phyloP scores from a whole-genome alignment of 2,888 invertebrate species.

The Ennomos fuscantarius region DNA sequence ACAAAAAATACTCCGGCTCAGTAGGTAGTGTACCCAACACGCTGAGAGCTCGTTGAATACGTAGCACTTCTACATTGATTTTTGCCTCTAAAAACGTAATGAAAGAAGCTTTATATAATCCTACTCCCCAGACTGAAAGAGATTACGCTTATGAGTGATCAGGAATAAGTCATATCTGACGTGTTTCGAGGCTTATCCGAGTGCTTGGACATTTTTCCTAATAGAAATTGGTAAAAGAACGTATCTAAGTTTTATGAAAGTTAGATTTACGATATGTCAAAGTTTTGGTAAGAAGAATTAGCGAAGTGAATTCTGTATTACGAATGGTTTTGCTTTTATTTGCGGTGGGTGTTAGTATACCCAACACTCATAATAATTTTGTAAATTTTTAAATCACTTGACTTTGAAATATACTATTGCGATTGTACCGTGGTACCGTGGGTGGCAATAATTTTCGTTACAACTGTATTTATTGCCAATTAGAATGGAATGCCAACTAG shows the following conservation, averaged over 20 bases:
- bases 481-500: too few species aligned
- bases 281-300: conserved; percentile 41
- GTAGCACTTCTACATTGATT: too few species aligned
- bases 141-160: conserved; percentile 45
- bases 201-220: conserved; percentile 40
- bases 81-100: not conserved
- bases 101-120: conserved; percentile 19
- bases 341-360: too few species aligned
- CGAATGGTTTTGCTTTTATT: not conserved
- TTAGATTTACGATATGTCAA: conserved; percentile 44
- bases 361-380: too few species aligned
- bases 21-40: too few species aligned
- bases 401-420: too few species aligned
- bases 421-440: too few species aligned
- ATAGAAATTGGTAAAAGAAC: conserved; percentile 45
- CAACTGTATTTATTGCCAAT: too few species aligned
- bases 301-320: conserved; percentile 10
- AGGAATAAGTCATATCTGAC: conserved; percentile 47
- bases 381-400: too few species aligned
- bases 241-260: conserved; percentile 41
- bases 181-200: conserved; percentile 36
- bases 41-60: too few species aligned
- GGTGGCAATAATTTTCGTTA: too few species aligned
- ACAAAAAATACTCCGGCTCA: too few species aligned
- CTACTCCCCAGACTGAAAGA: conserved; percentile 18